These are phyloP conservation scores for Yponomeuta cagnagella DNA, from an alignment of 2,888 invertebrate genomes.

Conservation along the genomic window DNA sequence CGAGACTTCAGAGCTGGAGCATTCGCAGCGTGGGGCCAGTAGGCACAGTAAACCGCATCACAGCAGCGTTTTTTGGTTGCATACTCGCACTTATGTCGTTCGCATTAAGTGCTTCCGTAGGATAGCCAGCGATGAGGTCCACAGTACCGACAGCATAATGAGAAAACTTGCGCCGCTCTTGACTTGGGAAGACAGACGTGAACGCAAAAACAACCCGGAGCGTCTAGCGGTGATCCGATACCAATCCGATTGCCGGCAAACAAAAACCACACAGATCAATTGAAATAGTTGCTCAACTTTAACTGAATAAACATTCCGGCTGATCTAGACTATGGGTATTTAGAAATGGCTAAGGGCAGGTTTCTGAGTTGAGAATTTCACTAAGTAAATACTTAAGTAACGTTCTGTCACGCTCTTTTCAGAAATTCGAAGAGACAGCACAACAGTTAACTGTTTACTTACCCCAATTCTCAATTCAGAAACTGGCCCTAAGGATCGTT, in stretches of 20 bases:
- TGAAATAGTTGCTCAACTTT: slow-evolving; percentile 12
- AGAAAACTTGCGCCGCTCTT: slow-evolving; percentile 61
- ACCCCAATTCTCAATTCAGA: no score
- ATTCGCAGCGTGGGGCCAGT: slow-evolving; percentile 46
- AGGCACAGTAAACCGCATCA: slow-evolving; percentile 20
- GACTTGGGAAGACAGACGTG: slow-evolving; percentile 22
- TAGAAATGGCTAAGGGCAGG: neutral
- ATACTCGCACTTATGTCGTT: no score
- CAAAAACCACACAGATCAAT: slow-evolving; percentile 5
- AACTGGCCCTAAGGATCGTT: no score
- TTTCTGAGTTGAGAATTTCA: no score
- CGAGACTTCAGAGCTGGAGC: slow-evolving; percentile 42
- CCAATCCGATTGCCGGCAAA: slow-evolving; percentile 27
- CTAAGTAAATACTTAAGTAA: no score
- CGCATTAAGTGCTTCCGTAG: no score
- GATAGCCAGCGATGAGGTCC: no score
- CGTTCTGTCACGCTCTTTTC: no score
- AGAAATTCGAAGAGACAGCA: no score
- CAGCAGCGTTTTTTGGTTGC: no score
- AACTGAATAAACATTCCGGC: neutral
- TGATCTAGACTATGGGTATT: neutral
- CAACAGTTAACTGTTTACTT: no score
- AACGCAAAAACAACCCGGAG: slow-evolving; percentile 36
- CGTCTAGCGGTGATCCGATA: slow-evolving; percentile 40
- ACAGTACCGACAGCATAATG: slow-evolving; percentile 44